Evolutionary conservation across 2,888 invertebrate genomes (phyloP), one percentile per base, ranked within the genome.

Genomic region (Acleris literana): DNA sequence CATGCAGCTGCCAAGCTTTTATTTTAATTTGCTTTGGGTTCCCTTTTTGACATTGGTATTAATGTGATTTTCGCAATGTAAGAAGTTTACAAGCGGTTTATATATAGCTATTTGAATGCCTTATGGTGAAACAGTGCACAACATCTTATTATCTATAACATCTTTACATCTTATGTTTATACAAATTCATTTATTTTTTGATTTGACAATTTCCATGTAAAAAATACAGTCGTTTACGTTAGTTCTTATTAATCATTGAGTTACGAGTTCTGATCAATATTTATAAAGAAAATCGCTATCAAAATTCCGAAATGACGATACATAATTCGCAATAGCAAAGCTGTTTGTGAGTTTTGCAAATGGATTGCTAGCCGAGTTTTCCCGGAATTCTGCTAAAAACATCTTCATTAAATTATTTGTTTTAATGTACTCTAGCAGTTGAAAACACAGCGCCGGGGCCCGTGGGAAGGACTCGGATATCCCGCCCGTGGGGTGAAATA

Each of bases 401-500:
- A 74, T 77, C 76, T 80, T 82, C 79, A 83, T 84, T 83, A 82
- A 76, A 75, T 82, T 75, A 78, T 81, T 82, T 76, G 75, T 77
- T 82, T 82, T 82, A 85, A 82, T 82, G 76, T 77, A 80, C 74
- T 74, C 76, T 74, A 74, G 75, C 76, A 77, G 75, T 78, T 72
- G 75, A 78, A 77, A 81, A 77, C 78, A 79, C 81, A 81, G 81
- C 80, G 78, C 80, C 81, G 78, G 75, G 78, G 75, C 70, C 67
- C 67, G 67, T 63, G 72, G 76, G 67, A 74, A 76, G 80, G 79
- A 77, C 83, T 81, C 81, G 82, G 83, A 83, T 83, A 84, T 83
- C 79, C 83, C 84, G 76, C 78, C 80, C 81, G 76, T 74, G 75
- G 80, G 83, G 84, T 88, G 88, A 89, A 88, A 88, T 88, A 89